These are phyloP conservation scores for Spea multiplicata DNA, from an alignment of 2,113 vertebrate genomes.

Conservation along the genomic window DNA sequence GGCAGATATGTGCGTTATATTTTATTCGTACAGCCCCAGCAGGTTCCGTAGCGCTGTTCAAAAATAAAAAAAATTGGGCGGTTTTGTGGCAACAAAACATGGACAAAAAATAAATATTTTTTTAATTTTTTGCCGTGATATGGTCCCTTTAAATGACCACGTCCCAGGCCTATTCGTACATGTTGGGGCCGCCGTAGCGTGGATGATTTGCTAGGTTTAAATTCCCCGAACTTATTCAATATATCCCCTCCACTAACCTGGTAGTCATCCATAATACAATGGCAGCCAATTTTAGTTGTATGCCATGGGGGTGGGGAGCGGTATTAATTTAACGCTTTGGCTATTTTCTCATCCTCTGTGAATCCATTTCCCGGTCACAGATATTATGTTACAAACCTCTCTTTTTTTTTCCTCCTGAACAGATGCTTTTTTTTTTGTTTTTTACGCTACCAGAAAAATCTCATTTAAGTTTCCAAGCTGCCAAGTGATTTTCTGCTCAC, in stretches of 20 bases:
- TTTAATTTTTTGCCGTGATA: too few relatives aligned
- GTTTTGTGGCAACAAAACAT: too few relatives aligned
- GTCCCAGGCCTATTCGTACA: slow-evolving; percentile 10
- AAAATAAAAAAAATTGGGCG: too few relatives aligned
- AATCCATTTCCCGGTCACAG: slow-evolving; percentile 42
- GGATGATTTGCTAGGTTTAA: slow-evolving; percentile 53
- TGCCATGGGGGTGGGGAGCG: slow-evolving; percentile 26
- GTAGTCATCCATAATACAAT: slow-evolving; percentile 48
- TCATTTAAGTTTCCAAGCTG: slow-evolving; percentile 3
- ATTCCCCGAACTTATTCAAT: slow-evolving; percentile 55
- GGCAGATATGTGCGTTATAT: too few relatives aligned
- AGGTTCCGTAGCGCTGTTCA: too few relatives aligned
- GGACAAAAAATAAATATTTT: too few relatives aligned
- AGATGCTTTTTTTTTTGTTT: background rate
- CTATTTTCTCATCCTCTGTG: slow-evolving; percentile 46
- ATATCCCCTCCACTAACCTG: slow-evolving; percentile 52
- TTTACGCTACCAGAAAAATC: slow-evolving; percentile 10
- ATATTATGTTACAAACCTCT: slow-evolving; percentile 18
- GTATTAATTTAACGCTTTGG: slow-evolving; percentile 53
- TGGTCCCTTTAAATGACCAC: background rate
- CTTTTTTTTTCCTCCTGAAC: slow-evolving; percentile 1
- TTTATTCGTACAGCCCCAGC: too few relatives aligned
- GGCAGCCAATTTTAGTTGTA: slow-evolving; percentile 11
- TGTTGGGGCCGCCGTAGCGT: background rate
- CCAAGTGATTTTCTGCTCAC: slow-evolving; percentile 2